Percentiles rank a stretch among this genome's conserved stretches.
Conservation (phyloP, 1,140 invertebrate genomes). For the Neelides sp. region DNA sequence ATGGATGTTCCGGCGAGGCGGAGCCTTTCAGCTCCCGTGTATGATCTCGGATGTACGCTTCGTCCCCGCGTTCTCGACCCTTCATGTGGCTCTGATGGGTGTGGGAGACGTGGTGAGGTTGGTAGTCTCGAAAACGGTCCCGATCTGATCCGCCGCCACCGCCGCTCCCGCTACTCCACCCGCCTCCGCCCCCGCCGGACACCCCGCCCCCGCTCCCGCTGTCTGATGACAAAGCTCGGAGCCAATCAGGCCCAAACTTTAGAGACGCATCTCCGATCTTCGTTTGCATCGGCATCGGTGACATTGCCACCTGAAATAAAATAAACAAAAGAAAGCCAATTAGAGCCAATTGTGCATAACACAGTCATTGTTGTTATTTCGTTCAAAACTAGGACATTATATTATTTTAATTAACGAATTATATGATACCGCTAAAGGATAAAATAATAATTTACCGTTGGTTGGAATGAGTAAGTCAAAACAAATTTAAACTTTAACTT, state of each 20-base stretch:
- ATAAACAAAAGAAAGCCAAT: slow-evolving; percentile 10
- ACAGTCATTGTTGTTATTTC: too few species aligned
- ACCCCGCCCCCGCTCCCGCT: slow-evolving; percentile 27
- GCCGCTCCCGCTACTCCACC: slow-evolving; percentile 1
- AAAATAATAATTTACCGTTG: too few species aligned
- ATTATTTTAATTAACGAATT: neutral
- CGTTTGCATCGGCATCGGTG: slow-evolving; percentile 30
- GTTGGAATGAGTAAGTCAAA: too few species aligned
- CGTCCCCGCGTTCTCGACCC: slow-evolving; percentile 8
- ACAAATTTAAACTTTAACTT: too few species aligned
- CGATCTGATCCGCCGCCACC: slow-evolving; percentile 14
- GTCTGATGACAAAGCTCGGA: slow-evolving; percentile 41
- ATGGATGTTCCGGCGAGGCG: slow-evolving; percentile 29
- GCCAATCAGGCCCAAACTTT: slow-evolving; percentile 44
- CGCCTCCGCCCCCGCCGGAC: neutral
- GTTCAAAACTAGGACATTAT: too few species aligned
- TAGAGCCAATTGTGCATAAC: too few species aligned
- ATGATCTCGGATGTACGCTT: slow-evolving; percentile 6
- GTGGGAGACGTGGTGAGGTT: slow-evolving; percentile 5
- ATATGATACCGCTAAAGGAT: too few species aligned
- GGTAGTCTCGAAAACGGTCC: neutral
- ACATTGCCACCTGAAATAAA: too few species aligned
- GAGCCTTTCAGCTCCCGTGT: neutral
- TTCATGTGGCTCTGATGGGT: slow-evolving; percentile 15
- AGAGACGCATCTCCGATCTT: slow-evolving; percentile 36